Conservation (phyloP, 2,113 vertebrate species). For the Pycnonotus jocosus region DNA sequence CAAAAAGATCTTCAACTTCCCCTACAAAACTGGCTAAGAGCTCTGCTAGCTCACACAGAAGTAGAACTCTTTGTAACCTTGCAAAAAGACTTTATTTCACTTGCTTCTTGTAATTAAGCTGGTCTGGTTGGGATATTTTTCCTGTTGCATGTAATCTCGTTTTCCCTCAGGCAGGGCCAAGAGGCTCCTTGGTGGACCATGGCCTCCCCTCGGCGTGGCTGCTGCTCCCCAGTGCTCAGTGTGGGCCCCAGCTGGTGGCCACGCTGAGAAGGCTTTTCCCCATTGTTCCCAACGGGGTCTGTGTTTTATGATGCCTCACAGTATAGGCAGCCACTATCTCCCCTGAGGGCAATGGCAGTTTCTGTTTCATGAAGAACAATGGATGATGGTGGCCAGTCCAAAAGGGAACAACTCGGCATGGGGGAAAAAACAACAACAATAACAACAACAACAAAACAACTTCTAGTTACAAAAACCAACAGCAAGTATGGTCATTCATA, state of each 20-base stretch:
- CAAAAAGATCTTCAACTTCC: not conserved
- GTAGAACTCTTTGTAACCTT: not conserved
- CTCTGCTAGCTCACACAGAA: not conserved
- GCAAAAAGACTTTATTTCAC: not conserved
- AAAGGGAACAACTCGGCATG: constrained; percentile 18
- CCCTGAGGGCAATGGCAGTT: not conserved
- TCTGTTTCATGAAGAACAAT: constrained; percentile 57
- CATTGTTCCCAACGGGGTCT: constrained; percentile 41
- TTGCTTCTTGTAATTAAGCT: not conserved
- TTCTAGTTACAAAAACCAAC: not conserved
- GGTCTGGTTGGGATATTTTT: not conserved
- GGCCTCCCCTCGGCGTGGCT: not conserved
- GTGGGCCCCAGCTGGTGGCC: not conserved
- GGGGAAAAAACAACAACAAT: not conserved
- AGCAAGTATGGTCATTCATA: not conserved
- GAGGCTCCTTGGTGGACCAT: not conserved
- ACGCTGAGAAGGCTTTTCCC: not conserved
- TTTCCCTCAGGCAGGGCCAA: not conserved
- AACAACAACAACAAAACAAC: not conserved
- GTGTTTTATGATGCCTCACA: constrained; percentile 38
- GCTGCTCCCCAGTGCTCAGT: not conserved
- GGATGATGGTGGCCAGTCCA: constrained; percentile 46
- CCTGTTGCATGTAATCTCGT: not conserved
- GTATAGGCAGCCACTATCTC: constrained; percentile 33
- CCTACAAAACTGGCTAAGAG: not conserved